These are phyloP conservation scores for Lepidochrysops patricia DNA, from an alignment of 2,888 invertebrate species.

Conservation along the genomic window DNA sequence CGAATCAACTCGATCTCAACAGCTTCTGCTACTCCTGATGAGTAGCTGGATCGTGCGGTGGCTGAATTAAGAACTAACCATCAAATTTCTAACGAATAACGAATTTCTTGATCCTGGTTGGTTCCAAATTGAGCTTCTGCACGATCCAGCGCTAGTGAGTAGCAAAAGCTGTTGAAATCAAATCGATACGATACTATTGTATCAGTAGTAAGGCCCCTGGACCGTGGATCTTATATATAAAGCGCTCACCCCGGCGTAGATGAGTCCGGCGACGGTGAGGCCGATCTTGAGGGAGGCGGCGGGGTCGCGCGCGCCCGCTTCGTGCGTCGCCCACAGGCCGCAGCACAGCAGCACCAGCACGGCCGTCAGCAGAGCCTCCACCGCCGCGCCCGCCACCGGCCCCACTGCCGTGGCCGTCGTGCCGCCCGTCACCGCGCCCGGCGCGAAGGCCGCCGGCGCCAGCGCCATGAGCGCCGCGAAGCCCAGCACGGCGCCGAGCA, in stretches of 20 bases:
- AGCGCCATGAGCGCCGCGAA: conserved; percentile 39
- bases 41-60: too few relatives aligned
- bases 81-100: too few relatives aligned
- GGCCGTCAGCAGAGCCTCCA: conserved; percentile 46
- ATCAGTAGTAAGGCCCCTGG: too few relatives aligned
- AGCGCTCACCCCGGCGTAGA: conserved; percentile 51
- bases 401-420: conserved; percentile 18
- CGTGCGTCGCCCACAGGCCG: conserved; percentile 45
- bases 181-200: too few relatives aligned
- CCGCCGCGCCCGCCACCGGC: conserved; percentile 19
- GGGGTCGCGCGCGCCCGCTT: conserved; percentile 39
- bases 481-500: conserved; percentile 43
- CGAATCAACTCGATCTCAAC: too few relatives aligned
- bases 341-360: conserved; percentile 42
- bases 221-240: too few relatives aligned
- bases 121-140: too few relatives aligned
- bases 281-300: conserved; percentile 51
- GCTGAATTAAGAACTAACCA: too few relatives aligned
- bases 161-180: too few relatives aligned
- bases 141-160: too few relatives aligned
- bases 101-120: too few relatives aligned
- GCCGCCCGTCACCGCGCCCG: conserved; percentile 18
- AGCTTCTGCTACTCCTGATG: too few relatives aligned
- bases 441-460: conserved; percentile 24
- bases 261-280: conserved; percentile 49